A percentile compares a stretch with the other conserved stretches of the same genome.
phyloP scores from a whole-genome alignment of 1,140 invertebrate species.

The Drosophila obscura region DNA sequence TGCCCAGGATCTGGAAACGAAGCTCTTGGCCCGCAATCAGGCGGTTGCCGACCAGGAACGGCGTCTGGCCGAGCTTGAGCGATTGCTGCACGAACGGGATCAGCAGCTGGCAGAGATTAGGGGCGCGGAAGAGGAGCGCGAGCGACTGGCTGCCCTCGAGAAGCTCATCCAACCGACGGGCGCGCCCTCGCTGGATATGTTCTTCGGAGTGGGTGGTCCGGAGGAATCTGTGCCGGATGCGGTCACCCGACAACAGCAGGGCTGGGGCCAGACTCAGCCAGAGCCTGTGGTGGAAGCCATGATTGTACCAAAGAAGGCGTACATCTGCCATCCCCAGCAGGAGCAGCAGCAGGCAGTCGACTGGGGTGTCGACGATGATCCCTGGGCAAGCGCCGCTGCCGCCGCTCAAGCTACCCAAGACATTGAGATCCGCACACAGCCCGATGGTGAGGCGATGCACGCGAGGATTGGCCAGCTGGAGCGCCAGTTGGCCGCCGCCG shows the following conservation, averaged over 20 bases:
- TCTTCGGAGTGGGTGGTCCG: conserved; percentile 51
- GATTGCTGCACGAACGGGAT: conserved; percentile 14
- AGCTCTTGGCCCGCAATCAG: conserved; percentile 55
- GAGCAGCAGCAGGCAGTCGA: conserved; percentile 82
- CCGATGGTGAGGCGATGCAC: conserved; percentile 65
- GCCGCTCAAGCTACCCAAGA: background rate
- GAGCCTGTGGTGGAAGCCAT: conserved; percentile 83
- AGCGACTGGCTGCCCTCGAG: conserved; percentile 46
- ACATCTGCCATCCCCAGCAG: conserved; percentile 83
- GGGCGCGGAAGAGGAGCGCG: conserved; percentile 39
- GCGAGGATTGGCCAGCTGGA: conserved; percentile 85
- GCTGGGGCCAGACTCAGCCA: conserved; percentile 46
- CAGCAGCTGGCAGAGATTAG: conserved; percentile 40
- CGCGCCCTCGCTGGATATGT: conserved; percentile 70
- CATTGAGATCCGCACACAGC: background rate
- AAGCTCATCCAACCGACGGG: conserved; percentile 44
- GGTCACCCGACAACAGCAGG: conserved; percentile 3
- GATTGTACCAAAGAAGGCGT: conserved; percentile 85
- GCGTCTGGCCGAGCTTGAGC: conserved; percentile 38
- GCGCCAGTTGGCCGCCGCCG: conserved; percentile 84
- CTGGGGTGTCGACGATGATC: conserved; percentile 85
- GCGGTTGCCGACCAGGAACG: conserved; percentile 49
- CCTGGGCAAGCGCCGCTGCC: conserved; percentile 49
- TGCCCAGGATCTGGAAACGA: conserved; percentile 70
- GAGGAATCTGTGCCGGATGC: conserved; percentile 32